Conservation (phyloP, 2,113 vertebrate genomes). For the Procapra przewalskii region DNA sequence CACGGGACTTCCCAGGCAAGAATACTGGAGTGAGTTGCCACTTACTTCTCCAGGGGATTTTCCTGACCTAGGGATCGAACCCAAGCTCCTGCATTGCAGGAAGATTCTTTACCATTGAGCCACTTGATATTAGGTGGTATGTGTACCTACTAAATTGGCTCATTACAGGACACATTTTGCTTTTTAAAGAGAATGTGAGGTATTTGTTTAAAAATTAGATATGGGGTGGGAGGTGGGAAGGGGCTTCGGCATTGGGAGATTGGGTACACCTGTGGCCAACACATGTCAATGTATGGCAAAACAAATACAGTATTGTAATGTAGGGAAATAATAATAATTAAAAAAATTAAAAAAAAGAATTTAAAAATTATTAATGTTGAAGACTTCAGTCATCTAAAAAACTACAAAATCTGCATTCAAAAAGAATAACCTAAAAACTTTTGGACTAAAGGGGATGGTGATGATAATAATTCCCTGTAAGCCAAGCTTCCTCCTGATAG, state of each 20-base stretch:
- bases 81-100: background rate
- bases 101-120: background rate
- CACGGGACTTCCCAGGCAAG: background rate
- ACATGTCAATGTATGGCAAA: too few relatives aligned
- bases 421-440: background rate
- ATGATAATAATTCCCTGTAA: background rate
- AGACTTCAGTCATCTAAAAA: background rate
- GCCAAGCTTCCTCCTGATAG: background rate
- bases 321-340: too few relatives aligned
- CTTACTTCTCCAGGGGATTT: background rate
- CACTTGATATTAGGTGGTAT: background rate
- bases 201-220: background rate
- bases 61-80: background rate
- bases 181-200: background rate
- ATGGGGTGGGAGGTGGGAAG: too few relatives aligned
- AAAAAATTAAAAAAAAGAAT: too few relatives aligned
- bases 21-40: background rate
- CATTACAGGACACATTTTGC: background rate
- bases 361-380: background rate
- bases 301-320: too few relatives aligned
- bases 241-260: too few relatives aligned
- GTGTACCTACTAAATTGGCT: background rate
- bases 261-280: too few relatives aligned
- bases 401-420: background rate
- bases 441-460: background rate